Evolutionary conservation across 2,113 vertebrate species (phyloP).

Genomic region (Dasyprocta punctata): DNA sequence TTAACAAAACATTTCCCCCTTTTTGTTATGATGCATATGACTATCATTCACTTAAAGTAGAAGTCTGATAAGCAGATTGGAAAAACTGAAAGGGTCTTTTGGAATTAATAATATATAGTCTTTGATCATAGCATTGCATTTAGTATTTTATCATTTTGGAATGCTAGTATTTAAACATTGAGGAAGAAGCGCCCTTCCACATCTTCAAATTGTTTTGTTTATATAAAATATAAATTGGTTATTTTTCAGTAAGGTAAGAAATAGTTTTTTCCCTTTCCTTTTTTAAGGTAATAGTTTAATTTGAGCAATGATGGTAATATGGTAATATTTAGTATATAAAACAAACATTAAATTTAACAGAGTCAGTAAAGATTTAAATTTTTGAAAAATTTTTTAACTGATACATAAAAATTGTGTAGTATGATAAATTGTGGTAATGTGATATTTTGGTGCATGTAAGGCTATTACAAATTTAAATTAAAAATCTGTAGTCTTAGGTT

Average conservation of each 20-base stretch:
- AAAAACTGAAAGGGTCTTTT: constrained; percentile 59
- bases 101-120: constrained; percentile 49
- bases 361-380: constrained; percentile 49
- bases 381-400: background rate
- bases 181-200: background rate
- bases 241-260: background rate
- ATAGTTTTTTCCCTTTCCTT: constrained; percentile 22
- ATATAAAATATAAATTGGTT: constrained; percentile 27
- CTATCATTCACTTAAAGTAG: constrained; percentile 31
- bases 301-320: background rate
- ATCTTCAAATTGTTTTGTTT: constrained; percentile 63
- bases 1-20: constrained; percentile 1
- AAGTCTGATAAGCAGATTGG: constrained; percentile 42
- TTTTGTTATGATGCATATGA: constrained; percentile 42
- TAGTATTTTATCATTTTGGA: constrained; percentile 48
- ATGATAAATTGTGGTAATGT: background rate
- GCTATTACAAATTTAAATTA: constrained; percentile 70
- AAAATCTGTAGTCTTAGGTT: constrained; percentile 71
- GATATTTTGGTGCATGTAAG: background rate
- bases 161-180: constrained; percentile 6
- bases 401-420: background rate
- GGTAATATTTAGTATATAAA: background rate
- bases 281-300: background rate
- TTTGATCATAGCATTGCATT: constrained; percentile 51
- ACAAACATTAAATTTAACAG: constrained; percentile 71